phyloP scores from a whole-genome alignment of 2,888 invertebrate species.

The Embidobia sp. region DNA sequence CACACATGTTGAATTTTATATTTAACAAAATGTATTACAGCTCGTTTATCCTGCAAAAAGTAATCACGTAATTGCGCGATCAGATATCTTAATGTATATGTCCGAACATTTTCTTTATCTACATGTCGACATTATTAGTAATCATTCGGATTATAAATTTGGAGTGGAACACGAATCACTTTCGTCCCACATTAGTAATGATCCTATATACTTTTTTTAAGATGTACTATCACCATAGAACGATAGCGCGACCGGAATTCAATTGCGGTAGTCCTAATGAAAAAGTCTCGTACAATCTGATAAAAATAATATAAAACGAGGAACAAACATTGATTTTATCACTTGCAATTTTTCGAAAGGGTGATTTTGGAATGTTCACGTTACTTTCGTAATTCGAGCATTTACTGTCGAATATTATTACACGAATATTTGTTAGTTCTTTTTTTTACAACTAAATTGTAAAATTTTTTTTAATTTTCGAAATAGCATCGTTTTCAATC shows the following conservation, averaged over 20 bases:
- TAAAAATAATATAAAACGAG: constrained; percentile 29
- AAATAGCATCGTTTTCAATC: no score
- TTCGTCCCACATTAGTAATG: constrained; percentile 5
- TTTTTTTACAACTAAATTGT: no score
- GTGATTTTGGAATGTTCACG: constrained; percentile 1
- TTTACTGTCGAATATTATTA: no score
- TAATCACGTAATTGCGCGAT: no score
- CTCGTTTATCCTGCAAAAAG: no score
- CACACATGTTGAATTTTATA: no score
- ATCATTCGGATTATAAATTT: constrained; percentile 25
- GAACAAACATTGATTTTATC: constrained; percentile 39
- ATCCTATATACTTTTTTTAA: constrained; percentile 29
- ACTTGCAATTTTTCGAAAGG: constrained; percentile 16
- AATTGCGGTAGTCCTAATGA: constrained; percentile 45
- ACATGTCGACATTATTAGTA: constrained; percentile 33
- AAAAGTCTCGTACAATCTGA: constrained; percentile 42
- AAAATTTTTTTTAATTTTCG: no score
- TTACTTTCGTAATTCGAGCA: no score
- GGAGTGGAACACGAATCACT: constrained; percentile 18
- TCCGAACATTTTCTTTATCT: constrained; percentile 17
- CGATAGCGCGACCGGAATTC: constrained; percentile 22
- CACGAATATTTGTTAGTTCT: background rate
- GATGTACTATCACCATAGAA: constrained; percentile 22
- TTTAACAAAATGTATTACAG: no score
- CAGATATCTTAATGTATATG: constrained; percentile 12